phyloP scores from a whole-genome alignment of 2,113 vertebrate genomes.

The Macrotis lagotis region DNA sequence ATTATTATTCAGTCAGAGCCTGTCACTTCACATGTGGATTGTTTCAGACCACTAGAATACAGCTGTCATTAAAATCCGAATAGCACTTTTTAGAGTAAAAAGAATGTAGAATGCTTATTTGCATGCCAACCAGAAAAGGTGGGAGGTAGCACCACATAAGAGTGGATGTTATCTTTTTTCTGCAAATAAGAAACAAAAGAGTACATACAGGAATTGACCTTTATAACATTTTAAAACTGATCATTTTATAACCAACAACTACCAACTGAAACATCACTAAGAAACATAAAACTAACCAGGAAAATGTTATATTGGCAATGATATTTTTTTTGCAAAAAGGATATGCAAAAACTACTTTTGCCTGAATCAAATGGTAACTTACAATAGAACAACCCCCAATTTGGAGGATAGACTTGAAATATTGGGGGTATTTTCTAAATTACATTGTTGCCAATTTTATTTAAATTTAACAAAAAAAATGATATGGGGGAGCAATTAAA shows the following conservation, averaged over 20 bases:
- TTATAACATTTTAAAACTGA: background rate
- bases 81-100: background rate
- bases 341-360: background rate
- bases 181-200: background rate
- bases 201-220: background rate
- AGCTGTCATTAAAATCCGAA: background rate
- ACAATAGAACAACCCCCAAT: background rate
- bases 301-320: background rate
- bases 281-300: background rate
- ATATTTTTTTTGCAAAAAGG: background rate
- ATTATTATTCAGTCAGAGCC: background rate
- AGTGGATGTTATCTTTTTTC: background rate
- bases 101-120: background rate
- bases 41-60: background rate
- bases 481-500: background rate
- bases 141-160: background rate
- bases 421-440: accelerated
- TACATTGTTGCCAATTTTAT: background rate
- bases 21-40: background rate
- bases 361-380: conserved; percentile 18
- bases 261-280: background rate
- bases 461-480: background rate
- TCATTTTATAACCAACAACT: background rate
- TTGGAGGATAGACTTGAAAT: background rate
- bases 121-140: background rate